phyloP scores from a whole-genome alignment of 2,113 vertebrate genomes.

The Osmerus eperlanus region DNA sequence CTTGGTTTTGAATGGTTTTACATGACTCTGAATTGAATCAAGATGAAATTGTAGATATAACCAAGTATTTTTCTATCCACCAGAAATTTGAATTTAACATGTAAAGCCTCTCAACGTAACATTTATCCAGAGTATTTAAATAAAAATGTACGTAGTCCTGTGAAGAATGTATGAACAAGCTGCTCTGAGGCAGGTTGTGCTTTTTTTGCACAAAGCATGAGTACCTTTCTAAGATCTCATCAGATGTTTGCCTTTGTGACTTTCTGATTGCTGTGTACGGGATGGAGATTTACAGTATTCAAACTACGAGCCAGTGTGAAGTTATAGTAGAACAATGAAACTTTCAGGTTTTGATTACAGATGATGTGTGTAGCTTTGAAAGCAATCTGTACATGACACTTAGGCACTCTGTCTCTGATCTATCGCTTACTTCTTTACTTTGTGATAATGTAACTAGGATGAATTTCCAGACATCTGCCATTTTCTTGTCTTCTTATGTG shows the following conservation, averaged over 20 bases:
- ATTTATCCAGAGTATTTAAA: not conserved
- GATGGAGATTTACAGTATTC: constrained; percentile 5
- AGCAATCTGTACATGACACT: constrained; percentile 23
- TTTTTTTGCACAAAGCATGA: not conserved
- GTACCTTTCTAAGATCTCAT: not conserved
- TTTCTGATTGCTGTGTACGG: not conserved
- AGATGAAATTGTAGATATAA: no score
- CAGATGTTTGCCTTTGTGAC: not conserved
- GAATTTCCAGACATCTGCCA: no score
- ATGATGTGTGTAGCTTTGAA: constrained; percentile 29
- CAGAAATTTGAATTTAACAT: no score
- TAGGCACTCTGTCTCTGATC: not conserved
- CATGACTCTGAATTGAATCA: no score
- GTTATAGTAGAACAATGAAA: not conserved
- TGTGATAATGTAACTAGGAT: no score
- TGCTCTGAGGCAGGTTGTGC: no score
- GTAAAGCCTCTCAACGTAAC: no score
- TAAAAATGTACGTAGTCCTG: no score
- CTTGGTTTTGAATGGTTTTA: not conserved
- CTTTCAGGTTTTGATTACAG: constrained; percentile 8
- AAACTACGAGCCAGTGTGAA: not conserved
- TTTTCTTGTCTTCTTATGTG: not conserved
- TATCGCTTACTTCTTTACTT: no score
- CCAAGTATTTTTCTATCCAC: no score
- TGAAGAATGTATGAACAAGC: no score